A percentile compares a stretch with the other conserved stretches of the same genome.
phyloP scores from a whole-genome alignment of 2,888 invertebrate species.

The Gibbula magus region DNA sequence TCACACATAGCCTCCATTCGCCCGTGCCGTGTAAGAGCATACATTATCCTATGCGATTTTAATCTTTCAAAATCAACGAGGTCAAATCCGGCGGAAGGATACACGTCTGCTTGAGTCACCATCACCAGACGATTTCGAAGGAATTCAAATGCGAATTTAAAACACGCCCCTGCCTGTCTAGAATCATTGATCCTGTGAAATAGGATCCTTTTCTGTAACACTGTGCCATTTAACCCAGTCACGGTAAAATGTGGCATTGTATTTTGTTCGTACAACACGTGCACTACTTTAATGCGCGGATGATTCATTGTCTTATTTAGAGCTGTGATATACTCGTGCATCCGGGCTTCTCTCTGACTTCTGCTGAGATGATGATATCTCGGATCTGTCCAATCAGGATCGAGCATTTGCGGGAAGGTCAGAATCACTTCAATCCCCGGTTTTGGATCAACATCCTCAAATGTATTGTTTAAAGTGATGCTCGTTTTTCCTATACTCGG shows the following conservation, averaged over 20 bases:
- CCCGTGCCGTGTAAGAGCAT: slow-evolving; percentile 25
- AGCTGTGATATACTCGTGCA: slow-evolving; percentile 21
- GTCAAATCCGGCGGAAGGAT: slow-evolving; percentile 24
- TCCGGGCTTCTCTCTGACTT: slow-evolving; percentile 7
- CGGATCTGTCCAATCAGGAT: neutral
- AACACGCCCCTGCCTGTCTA: neutral
- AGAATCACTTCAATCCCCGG: slow-evolving; percentile 1
- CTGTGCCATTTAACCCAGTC: neutral
- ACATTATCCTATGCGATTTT: neutral
- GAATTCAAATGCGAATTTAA: slow-evolving; percentile 2
- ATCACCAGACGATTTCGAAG: slow-evolving; percentile 19
- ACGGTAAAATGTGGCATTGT: neutral
- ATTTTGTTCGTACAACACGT: slow-evolving; percentile 15
- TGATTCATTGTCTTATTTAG: slow-evolving; percentile 17
- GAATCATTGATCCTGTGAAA: neutral
- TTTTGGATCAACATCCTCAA: neutral
- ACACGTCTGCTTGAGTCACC: slow-evolving; percentile 26
- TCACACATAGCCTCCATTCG: slow-evolving; percentile 23
- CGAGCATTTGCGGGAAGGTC: slow-evolving; percentile 18
- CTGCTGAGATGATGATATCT: neutral
- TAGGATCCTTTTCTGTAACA: neutral
- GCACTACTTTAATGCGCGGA: neutral
- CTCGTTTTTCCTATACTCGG: too few species aligned
- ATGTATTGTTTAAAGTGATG: too few species aligned
- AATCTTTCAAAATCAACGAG: neutral